These are phyloP conservation scores for Andrena cerasifolii DNA, from an alignment of 1,140 invertebrate genomes.

Conservation along the genomic window DNA sequence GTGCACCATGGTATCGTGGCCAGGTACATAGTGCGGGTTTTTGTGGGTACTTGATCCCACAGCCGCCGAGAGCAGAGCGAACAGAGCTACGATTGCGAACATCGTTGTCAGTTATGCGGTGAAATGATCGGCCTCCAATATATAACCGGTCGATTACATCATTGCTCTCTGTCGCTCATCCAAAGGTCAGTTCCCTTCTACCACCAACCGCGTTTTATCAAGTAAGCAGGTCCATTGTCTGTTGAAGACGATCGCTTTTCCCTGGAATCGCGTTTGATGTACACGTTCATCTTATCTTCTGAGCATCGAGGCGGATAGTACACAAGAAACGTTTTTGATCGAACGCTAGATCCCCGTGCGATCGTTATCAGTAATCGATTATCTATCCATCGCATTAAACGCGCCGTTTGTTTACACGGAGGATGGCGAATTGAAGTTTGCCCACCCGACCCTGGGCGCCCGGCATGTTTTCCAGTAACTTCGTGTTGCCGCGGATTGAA, in stretches of 20 bases:
- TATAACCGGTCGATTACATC: conserved; percentile 34
- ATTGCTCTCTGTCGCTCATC: not conserved
- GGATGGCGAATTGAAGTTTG: no score
- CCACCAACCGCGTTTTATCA: not conserved
- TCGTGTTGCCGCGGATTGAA: no score
- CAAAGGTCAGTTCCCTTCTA: conserved; percentile 42
- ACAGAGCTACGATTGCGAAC: conserved; percentile 13
- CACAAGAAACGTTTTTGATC: no score
- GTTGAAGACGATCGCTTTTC: not conserved
- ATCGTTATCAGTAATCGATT: no score
- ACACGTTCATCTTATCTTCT: no score
- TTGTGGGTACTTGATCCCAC: conserved; percentile 42
- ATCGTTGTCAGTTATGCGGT: conserved; percentile 29
- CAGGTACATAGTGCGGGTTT: conserved; percentile 60
- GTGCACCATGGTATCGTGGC: conserved; percentile 80
- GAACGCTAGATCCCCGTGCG: no score
- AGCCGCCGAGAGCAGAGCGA: conserved; percentile 22
- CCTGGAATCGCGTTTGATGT: not conserved
- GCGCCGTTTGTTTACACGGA: no score
- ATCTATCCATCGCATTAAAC: no score
- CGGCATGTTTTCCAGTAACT: no score
- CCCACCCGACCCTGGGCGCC: no score
- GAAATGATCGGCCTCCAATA: conserved; percentile 20
- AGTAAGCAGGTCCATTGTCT: not conserved
- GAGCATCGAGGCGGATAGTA: no score